Evolutionary conservation across 2,888 invertebrate species (phyloP).

Genomic region (Drosophila pseudotakahashii): DNA sequence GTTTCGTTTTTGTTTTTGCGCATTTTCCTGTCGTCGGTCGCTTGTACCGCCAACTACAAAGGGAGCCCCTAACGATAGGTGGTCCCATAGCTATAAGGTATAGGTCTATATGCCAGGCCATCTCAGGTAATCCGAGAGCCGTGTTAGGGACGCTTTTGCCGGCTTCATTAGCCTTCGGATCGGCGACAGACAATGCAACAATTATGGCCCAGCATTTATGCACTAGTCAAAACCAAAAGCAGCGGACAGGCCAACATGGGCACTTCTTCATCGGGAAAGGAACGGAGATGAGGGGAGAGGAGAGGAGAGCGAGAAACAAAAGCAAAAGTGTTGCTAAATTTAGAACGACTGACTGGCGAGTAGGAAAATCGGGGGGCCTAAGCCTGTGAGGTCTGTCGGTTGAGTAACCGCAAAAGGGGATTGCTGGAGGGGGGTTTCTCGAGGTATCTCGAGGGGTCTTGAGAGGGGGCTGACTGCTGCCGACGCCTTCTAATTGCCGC

Average conservation of each 20-base stretch:
- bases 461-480: constrained; percentile 21
- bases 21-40: too few relatives aligned
- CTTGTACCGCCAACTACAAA: constrained; percentile 39
- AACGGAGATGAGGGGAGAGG: too few relatives aligned
- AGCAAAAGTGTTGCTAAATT: constrained; percentile 74
- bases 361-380: constrained; percentile 19
- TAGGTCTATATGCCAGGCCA: constrained; percentile 1
- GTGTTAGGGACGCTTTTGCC: constrained; percentile 41
- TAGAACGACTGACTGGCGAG: constrained; percentile 56
- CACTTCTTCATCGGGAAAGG: constrained; percentile 38
- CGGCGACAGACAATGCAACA: constrained; percentile 60
- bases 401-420: constrained; percentile 68
- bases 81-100: constrained; percentile 4
- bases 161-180: constrained; percentile 52
- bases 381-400: constrained; percentile 53
- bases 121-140: constrained; percentile 61
- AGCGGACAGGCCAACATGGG: constrained; percentile 31
- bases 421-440: constrained; percentile 2
- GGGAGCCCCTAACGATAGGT: constrained; percentile 34
- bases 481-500: constrained; percentile 66
- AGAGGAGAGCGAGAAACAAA: constrained; percentile 43
- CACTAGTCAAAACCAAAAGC: constrained; percentile 29
- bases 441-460: not conserved
- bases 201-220: constrained; percentile 61
- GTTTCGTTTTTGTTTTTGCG: constrained; percentile 10